A percentile compares a stretch with the other conserved stretches of the same genome.
These are phyloP conservation scores for Coilia nasus DNA, from an alignment of 2,797 vertebrate species.

Conservation along the genomic window DNA sequence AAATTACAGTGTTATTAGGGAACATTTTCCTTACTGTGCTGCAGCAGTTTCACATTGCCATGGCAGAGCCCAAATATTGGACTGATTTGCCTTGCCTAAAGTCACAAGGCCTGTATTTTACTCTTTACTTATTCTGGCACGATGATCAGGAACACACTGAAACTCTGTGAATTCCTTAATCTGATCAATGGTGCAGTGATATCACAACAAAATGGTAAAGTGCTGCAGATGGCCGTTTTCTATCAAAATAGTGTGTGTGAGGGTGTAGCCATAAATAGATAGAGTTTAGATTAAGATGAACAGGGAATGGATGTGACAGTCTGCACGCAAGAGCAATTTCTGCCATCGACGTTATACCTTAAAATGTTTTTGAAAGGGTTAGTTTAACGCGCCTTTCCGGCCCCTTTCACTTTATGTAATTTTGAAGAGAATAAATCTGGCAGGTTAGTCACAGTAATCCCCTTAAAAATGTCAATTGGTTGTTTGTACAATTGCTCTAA, in stretches of 20 bases:
- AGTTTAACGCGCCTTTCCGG: slow-evolving; percentile 36
- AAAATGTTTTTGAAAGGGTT: slow-evolving; percentile 42
- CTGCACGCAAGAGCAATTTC: slow-evolving; percentile 36
- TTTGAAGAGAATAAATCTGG: slow-evolving; percentile 47
- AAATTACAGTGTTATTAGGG: slow-evolving; percentile 75
- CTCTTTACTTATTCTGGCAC: not conserved
- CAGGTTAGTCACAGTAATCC: slow-evolving; percentile 68
- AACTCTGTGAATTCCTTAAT: slow-evolving; percentile 4
- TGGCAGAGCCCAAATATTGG: slow-evolving; percentile 56
- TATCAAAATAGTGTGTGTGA: not conserved
- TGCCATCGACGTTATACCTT: slow-evolving; percentile 31
- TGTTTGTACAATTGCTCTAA: slow-evolving; percentile 69
- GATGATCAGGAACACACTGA: slow-evolving; percentile 12
- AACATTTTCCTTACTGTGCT: slow-evolving; percentile 55
- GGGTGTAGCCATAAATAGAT: not conserved
- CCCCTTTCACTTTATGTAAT: slow-evolving; percentile 41
- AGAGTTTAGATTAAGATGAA: not conserved
- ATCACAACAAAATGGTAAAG: not conserved
- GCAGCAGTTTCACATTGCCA: slow-evolving; percentile 56
- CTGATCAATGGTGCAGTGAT: slow-evolving; percentile 1
- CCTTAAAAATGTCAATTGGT: slow-evolving; percentile 62
- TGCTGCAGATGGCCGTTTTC: not conserved
- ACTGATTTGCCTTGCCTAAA: slow-evolving; percentile 57
- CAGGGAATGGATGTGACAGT: not conserved
- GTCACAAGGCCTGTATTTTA: slow-evolving; percentile 45